Base-by-base conservation (phyloP, 1,140 invertebrate species). In the Macrotrachela quadricornifera region DNA sequence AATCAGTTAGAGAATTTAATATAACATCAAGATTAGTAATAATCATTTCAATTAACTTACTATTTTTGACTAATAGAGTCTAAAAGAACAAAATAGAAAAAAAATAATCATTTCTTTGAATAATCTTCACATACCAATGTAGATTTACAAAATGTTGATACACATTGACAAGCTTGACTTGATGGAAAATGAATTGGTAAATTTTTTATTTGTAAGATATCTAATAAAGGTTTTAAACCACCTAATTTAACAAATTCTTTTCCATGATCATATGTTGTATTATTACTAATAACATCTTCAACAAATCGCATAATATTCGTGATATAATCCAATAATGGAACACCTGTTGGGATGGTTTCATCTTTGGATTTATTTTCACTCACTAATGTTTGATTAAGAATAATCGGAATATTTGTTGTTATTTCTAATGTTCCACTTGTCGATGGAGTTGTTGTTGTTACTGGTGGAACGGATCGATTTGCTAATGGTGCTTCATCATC, bases 251-350 rank as follows among this genome's bases (percentile, higher is more conserved):
- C 80, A 71, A 88, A 88, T 63, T 87, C 84, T 40, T 80, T 73
- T 62, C 83, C 86, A 64, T 88, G 84, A 68, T 88, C 84, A 61
- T 86, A 84, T 1, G 84, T 87, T 0, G 83, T 82, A 65, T 86
- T 86, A 63, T 87, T 87, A 62, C 81, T 85, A 1, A 87, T 70
- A 59, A 87, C 86, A 0, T 83, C 82, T 62, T 88, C 84, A 13
- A 87, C 79, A 70, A 87, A 87, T 67, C 86, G 85, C 80, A 85
- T 87, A 16, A 54, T 49, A 47, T 54, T 59, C 76, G 60, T 12
- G 64, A 59, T 44, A 36, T 51, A 56, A 16, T 51, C 54, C 16
- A 56, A 40, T 30, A 56, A 40, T 16, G 51, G 51, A n/a, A 53
- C 44, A 12, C 16, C 21, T 4, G 8, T 8, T 30, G 21, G 21